A percentile compares a stretch with the other conserved stretches of the same genome.
These are phyloP conservation scores for Drosophila dives DNA, from an alignment of 2,888 invertebrate genomes.

Conservation along the genomic window DNA sequence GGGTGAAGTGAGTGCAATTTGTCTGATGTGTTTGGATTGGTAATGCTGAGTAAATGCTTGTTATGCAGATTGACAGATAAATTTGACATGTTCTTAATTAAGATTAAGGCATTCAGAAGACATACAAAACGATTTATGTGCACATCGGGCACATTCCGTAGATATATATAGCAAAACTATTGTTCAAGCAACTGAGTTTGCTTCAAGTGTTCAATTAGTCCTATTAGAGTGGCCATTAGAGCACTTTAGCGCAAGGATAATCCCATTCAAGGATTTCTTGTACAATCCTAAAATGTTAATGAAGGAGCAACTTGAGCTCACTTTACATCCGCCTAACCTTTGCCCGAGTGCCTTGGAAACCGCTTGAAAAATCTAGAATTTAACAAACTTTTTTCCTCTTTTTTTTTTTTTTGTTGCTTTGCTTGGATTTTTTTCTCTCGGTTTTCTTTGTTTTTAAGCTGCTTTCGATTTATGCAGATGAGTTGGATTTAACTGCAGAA, in stretches of 20 bases:
- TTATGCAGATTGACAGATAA: slow-evolving; percentile 58
- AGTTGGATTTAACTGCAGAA: slow-evolving; percentile 15
- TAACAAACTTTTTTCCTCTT: slow-evolving; percentile 24
- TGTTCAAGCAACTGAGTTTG: slow-evolving; percentile 19
- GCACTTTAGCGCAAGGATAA: slow-evolving; percentile 20
- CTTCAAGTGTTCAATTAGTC: slow-evolving; percentile 16
- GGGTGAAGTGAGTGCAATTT: slow-evolving; percentile 36
- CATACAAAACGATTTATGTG: slow-evolving; percentile 10
- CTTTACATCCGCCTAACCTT: slow-evolving; percentile 1
- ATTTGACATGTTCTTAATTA: slow-evolving; percentile 69
- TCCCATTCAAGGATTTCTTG: neutral
- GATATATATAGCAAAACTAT: slow-evolving; percentile 2
- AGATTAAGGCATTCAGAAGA: slow-evolving; percentile 50
- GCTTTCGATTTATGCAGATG: slow-evolving; percentile 57
- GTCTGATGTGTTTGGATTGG: slow-evolving; percentile 37
- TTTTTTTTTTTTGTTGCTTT: neutral
- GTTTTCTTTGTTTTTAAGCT: slow-evolving; percentile 32
- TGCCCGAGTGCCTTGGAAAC: slow-evolving; percentile 4
- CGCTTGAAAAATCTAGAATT: slow-evolving; percentile 19
- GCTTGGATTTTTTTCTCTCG: neutral
- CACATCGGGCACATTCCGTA: neutral
- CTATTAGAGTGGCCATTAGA: neutral
- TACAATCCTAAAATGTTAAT: slow-evolving; percentile 22
- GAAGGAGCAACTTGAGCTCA: slow-evolving; percentile 5
- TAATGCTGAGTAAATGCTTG: slow-evolving; percentile 48